These are phyloP conservation scores for Callipepla squamata DNA, from an alignment of 2,113 vertebrate genomes.

Conservation along the genomic window DNA sequence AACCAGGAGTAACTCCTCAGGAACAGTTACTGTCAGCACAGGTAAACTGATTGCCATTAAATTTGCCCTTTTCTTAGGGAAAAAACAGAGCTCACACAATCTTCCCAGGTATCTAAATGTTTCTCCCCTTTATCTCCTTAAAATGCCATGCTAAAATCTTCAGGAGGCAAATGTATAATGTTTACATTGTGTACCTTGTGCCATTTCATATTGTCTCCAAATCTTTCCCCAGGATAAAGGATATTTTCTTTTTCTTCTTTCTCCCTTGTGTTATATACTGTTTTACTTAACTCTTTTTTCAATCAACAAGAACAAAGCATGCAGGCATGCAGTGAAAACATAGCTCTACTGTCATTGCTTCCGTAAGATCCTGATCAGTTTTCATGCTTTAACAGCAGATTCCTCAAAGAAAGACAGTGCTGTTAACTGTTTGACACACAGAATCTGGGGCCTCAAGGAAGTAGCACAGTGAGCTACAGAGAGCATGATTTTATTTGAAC, in stretches of 20 bases:
- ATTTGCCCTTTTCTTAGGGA: not conserved
- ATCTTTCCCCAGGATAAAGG: not conserved
- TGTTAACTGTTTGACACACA: constrained; percentile 1
- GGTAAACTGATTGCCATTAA: not conserved
- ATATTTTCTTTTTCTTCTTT: not conserved
- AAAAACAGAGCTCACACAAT: not conserved
- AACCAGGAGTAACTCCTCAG: not conserved
- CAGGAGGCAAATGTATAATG: not conserved
- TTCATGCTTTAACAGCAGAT: not conserved
- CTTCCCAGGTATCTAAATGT: not conserved
- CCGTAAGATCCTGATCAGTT: not conserved
- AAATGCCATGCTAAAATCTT: not conserved
- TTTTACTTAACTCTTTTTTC: not conserved
- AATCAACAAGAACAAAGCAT: not conserved
- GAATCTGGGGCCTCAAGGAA: constrained; percentile 3
- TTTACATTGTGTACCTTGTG: not conserved
- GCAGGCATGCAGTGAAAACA: not conserved
- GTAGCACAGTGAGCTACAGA: not conserved
- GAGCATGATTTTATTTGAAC: constrained; percentile 22
- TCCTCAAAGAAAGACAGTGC: constrained; percentile 30
- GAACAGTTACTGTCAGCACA: not conserved
- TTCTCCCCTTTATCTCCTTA: not conserved
- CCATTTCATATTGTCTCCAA: not conserved
- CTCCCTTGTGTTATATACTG: not conserved
- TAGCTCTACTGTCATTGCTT: not conserved